Percentiles rank a stretch among this genome's conserved stretches.
phyloP scores from a whole-genome alignment of 2,113 vertebrate species.

The Amphilophus citrinellus region DNA sequence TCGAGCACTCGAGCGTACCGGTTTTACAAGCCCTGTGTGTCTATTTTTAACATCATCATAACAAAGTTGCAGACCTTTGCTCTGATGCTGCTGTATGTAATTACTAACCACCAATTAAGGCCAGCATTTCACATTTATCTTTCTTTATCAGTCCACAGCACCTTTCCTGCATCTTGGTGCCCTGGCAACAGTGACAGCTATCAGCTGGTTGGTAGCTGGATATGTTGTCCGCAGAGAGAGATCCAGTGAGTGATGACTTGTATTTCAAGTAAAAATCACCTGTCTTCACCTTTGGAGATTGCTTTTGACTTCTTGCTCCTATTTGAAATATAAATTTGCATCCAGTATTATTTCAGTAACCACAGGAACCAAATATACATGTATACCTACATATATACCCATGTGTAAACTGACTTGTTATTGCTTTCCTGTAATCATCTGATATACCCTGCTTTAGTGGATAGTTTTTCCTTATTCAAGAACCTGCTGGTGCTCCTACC shows the following conservation, averaged over 20 bases:
- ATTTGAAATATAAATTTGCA: neutral
- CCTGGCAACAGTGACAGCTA: constrained; percentile 83
- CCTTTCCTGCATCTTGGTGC: constrained; percentile 95
- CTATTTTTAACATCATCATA: neutral
- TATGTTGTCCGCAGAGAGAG: constrained; percentile 89
- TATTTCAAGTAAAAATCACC: neutral
- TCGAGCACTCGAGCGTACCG: neutral
- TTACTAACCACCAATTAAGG: neutral
- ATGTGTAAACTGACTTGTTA: neutral
- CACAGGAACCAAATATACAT: too few relatives aligned
- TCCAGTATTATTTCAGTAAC: neutral
- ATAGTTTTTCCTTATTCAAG: neutral
- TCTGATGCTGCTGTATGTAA: neutral
- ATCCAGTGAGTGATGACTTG: constrained; percentile 85
- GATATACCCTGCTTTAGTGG: neutral
- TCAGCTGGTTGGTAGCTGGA: constrained; percentile 93
- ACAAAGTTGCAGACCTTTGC: neutral
- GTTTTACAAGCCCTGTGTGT: neutral
- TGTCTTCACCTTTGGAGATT: neutral
- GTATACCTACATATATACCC: too few relatives aligned
- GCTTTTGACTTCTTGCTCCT: neutral
- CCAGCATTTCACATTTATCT: constrained; percentile 1
- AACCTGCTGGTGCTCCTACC: fast-evolving
- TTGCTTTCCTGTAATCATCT: neutral
- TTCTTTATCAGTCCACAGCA: constrained; percentile 87